Percentiles rank a stretch among this genome's conserved stretches.
Evolutionary conservation across 2,888 invertebrate species (phyloP).

Genomic region (Ennomos erosarius): DNA sequence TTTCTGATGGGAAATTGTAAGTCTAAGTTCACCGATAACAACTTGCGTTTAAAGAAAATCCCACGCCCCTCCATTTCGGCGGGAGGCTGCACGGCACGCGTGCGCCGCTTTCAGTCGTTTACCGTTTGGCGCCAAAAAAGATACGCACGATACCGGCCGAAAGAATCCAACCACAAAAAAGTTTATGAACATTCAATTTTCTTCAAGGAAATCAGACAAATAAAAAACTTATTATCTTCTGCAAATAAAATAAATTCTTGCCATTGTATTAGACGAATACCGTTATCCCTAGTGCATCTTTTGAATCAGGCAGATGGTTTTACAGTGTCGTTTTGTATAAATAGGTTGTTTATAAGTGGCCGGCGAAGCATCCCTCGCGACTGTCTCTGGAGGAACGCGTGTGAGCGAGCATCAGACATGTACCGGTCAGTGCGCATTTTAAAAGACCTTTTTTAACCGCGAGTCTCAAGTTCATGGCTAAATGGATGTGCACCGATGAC

Average conservation of each 20-base stretch:
- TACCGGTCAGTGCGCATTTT: constrained; percentile 73
- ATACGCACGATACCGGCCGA: constrained; percentile 35
- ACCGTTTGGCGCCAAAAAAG: constrained; percentile 63
- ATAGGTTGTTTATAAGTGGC: constrained; percentile 68
- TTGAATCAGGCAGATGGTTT: constrained; percentile 27
- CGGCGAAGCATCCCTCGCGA: constrained; percentile 54
- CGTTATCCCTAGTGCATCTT: constrained; percentile 25
- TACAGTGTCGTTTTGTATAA: constrained; percentile 60
- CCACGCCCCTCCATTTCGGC: constrained; percentile 49
- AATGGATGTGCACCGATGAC: constrained; percentile 18
- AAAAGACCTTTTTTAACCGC: constrained; percentile 41
- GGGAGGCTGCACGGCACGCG: constrained; percentile 38
- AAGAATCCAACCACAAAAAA: constrained; percentile 5
- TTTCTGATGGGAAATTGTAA: constrained; percentile 15
- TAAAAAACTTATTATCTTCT: constrained; percentile 1
- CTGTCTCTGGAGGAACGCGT: constrained; percentile 55
- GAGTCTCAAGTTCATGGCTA: constrained; percentile 31
- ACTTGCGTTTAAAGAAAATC: constrained; percentile 33
- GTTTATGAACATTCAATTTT: constrained; percentile 1
- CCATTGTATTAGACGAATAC: constrained; percentile 11
- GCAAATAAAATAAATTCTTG: neutral
- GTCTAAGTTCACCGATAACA: constrained; percentile 35
- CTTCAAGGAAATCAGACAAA: constrained; percentile 15
- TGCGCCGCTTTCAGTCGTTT: constrained; percentile 46
- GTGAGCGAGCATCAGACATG: constrained; percentile 56